Evolutionary conservation across 2,113 vertebrate genomes (phyloP), one percentile per base, ranked within the genome.

Genomic region (Calonectris borealis): DNA sequence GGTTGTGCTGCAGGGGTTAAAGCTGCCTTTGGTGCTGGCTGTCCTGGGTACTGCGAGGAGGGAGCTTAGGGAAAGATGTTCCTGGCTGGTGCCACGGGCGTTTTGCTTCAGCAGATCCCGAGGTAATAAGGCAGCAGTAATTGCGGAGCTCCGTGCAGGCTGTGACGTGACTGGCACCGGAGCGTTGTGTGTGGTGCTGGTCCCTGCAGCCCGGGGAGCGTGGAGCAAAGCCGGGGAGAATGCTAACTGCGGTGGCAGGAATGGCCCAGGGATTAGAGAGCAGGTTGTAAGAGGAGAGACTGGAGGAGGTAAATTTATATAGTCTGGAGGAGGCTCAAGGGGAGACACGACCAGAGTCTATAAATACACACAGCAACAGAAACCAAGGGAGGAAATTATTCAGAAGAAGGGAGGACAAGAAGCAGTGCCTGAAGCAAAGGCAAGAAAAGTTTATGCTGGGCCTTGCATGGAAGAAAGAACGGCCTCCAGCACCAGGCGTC

Each of bases 301-400:
- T 73, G 82, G 66, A 76, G 78, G 70, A 96, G 84, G 90, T 82
- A 31, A 91, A 94, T 93, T 87, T 84, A 86, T 95, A 49, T 69
- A 86, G 93, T 93, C 89, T 96, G 77, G 90, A 96, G 94, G 91
- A 93, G 85, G 96, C 94, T 96, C 90, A 85, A 95, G 94, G 96
- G 96, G 95, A 97, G 95, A 95, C 94, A 93, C 71, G 40, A 87
- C 66, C 71, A 13, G 92, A 83, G 95, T 88, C 91, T 96, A 94
- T 96, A 96, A 96, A 97, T 95, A 96, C 85, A 69, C 13, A 0
- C 82, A 58, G 94, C 83, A 13, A 40, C 17, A 68, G 93, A 89
- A 91, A 66, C 83, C 71, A 51, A 78, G 90, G 88, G 76, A 93
- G 64, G 79, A 72, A 96, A 95, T 92, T 82, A 86, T 80, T 95